phyloP scores from a whole-genome alignment of 2,113 vertebrate genomes.

The Myrmecobius fasciatus region DNA sequence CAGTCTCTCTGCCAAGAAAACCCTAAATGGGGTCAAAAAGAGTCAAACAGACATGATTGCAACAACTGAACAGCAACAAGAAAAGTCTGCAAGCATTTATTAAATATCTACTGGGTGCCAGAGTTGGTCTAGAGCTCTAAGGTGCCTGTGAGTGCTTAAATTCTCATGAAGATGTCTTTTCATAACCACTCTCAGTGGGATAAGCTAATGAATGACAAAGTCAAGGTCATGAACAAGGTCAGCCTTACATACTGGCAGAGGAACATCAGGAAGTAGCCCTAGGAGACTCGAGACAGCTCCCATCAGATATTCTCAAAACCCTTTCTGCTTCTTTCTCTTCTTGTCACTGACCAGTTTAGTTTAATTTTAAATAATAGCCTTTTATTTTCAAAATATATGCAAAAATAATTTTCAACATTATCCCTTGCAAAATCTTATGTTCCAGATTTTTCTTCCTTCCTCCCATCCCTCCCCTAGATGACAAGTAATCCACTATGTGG shows the following conservation, averaged over 20 bases:
- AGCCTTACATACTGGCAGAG: neutral
- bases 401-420: too few relatives aligned
- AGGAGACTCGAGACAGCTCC: neutral
- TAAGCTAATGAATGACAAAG: neutral
- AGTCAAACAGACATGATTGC: neutral
- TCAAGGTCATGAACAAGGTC: neutral
- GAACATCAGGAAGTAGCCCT: neutral
- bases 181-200: neutral
- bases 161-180: neutral
- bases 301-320: neutral
- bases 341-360: neutral
- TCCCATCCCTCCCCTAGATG: too few relatives aligned
- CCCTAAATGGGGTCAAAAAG: neutral
- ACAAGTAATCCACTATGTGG: too few relatives aligned
- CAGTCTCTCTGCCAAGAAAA: neutral
- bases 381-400: too few relatives aligned
- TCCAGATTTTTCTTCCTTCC: too few relatives aligned
- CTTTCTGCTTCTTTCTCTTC: neutral
- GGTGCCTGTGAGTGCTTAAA: neutral
- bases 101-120: neutral
- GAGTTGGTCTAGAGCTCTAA: neutral
- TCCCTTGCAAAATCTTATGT: too few relatives aligned
- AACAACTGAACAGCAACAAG: neutral
- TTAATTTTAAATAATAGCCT: too few relatives aligned
- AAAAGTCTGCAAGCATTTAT: neutral